Conservation (phyloP, 2,888 invertebrate genomes). For the Oegoconia quadripuncta region DNA sequence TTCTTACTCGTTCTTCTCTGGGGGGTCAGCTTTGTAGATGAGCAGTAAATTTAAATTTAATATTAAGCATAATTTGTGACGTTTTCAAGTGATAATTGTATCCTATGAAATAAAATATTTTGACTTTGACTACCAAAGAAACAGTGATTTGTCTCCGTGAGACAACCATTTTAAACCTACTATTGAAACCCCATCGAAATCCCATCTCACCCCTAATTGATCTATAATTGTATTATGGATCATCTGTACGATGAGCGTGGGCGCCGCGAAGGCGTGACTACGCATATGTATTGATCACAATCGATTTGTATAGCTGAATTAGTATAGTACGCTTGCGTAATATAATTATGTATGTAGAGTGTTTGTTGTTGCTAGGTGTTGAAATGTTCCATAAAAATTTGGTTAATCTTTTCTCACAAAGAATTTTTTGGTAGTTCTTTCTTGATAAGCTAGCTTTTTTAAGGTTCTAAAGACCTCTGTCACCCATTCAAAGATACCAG, state of each 20-base stretch:
- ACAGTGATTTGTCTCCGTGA: slow-evolving; percentile 22
- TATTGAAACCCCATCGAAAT: not conserved
- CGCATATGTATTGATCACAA: slow-evolving; percentile 68
- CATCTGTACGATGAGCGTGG: slow-evolving; percentile 68
- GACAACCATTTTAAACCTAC: slow-evolving; percentile 12
- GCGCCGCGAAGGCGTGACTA: slow-evolving; percentile 70
- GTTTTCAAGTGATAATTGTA: too few species aligned
- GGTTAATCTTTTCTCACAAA: too few species aligned
- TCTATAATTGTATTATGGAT: slow-evolving; percentile 75
- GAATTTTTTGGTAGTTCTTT: too few species aligned
- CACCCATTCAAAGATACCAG: too few species aligned
- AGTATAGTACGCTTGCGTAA: slow-evolving; percentile 51
- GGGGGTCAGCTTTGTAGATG: too few species aligned
- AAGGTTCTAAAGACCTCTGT: too few species aligned
- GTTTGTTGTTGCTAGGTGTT: slow-evolving; percentile 7
- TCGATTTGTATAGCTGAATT: slow-evolving; percentile 63
- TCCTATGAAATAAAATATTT: too few species aligned
- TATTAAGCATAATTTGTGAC: too few species aligned
- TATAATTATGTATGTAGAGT: slow-evolving; percentile 35
- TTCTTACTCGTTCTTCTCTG: too few species aligned
- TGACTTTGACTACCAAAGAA: not conserved
- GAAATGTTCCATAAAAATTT: too few species aligned
- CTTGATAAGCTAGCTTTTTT: too few species aligned
- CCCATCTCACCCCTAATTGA: slow-evolving; percentile 25
- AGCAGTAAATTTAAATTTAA: too few species aligned